These are phyloP conservation scores for Drosophila auraria DNA, from an alignment of 1,140 invertebrate genomes.

Conservation along the genomic window DNA sequence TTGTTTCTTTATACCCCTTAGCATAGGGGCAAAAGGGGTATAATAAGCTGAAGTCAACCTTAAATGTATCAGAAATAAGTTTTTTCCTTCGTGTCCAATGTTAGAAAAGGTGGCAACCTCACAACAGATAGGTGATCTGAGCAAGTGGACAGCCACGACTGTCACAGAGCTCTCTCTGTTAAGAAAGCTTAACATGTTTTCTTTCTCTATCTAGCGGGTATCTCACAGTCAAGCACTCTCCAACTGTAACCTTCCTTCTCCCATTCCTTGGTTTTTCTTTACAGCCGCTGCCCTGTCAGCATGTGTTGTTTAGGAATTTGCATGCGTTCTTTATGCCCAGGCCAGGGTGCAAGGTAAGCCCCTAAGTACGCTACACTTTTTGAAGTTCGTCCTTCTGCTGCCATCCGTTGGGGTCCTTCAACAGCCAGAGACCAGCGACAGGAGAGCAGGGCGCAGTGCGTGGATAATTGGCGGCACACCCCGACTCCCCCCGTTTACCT, in stretches of 20 bases:
- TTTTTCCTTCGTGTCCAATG: too few relatives aligned
- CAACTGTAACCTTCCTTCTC: background rate
- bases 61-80: too few relatives aligned
- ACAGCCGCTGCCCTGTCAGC: conserved; percentile 5
- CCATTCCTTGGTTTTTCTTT: conserved; percentile 2
- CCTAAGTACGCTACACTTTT: conserved; percentile 61
- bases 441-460: conserved; percentile 30
- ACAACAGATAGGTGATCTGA: too few relatives aligned
- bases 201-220: background rate
- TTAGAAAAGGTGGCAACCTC: too few relatives aligned
- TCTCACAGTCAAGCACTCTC: background rate
- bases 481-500: conserved; percentile 35
- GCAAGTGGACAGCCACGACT: too few relatives aligned
- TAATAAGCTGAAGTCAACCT: too few relatives aligned
- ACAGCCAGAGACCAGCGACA: background rate
- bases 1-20: too few relatives aligned
- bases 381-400: conserved; percentile 8
- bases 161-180: too few relatives aligned
- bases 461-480: conserved; percentile 58
- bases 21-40: too few relatives aligned
- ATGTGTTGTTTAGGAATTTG: conserved; percentile 60
- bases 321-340: conserved; percentile 41
- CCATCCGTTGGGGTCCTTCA: conserved; percentile 1
- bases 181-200: too few relatives aligned
- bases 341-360: conserved; percentile 20